Conservation (phyloP, 1,140 invertebrate species). For the Oryzaephilus surinamensis region DNA sequence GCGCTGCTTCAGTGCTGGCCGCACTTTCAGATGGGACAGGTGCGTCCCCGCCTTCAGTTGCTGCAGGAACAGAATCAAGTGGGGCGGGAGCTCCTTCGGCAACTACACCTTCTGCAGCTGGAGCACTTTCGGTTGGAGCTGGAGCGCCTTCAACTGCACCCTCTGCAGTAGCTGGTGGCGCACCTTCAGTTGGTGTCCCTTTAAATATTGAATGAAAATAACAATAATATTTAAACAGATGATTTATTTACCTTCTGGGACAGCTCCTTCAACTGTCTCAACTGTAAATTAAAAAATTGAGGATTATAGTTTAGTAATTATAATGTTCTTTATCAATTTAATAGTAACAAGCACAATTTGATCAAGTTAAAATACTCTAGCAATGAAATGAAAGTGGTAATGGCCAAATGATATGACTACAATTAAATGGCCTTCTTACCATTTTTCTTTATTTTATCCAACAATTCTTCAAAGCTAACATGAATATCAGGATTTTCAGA, state of each 20-base stretch:
- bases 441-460: constrained; percentile 5
- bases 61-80: constrained; percentile 35
- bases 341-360: not conserved
- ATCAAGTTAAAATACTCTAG: not conserved
- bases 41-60: constrained; percentile 32
- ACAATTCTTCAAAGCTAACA: constrained; percentile 12
- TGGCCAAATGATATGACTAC: constrained; percentile 2
- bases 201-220: too few relatives aligned
- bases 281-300: too few relatives aligned
- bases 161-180: constrained; percentile 7
- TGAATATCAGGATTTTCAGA: constrained; percentile 14
- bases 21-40: constrained; percentile 34
- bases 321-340: not conserved
- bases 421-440: constrained; percentile 4
- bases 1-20: constrained; percentile 26
- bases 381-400: not conserved
- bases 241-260: too few relatives aligned
- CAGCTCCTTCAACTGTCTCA: too few relatives aligned
- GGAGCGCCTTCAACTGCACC: constrained; percentile 4
- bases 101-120: constrained; percentile 24
- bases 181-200: not conserved
- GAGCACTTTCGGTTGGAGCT: not conserved
- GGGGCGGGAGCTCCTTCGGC: constrained; percentile 26
- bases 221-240: too few relatives aligned
- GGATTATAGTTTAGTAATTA: too few relatives aligned